Evolutionary conservation across 2,797 vertebrate species (phyloP).

Genomic region (Cossypha heuglini): DNA sequence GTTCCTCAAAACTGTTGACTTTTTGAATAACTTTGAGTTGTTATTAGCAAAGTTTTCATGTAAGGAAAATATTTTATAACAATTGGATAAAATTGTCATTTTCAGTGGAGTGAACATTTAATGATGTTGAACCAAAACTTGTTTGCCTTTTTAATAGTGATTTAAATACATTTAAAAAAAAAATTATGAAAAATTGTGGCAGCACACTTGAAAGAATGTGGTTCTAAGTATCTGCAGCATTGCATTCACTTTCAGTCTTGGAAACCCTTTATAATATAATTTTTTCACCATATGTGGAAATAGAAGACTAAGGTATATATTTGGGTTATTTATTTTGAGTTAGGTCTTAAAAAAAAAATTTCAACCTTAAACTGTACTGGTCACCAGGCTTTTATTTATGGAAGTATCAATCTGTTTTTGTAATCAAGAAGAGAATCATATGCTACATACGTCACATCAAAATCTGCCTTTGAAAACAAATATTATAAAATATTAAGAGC

Average conservation of each 20-base stretch:
- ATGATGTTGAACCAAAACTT: not conserved
- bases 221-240: not conserved
- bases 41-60: conserved; percentile 32
- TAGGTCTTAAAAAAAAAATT: not conserved
- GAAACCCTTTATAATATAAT: not conserved
- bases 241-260: not conserved
- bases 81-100: conserved; percentile 5
- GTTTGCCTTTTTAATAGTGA: not conserved
- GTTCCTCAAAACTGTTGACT: conserved; percentile 41
- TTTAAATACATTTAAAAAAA: not conserved
- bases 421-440: not conserved
- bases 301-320: not conserved
- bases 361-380: not conserved
- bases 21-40: not conserved
- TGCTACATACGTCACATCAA: not conserved
- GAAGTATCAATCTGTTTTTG: not conserved
- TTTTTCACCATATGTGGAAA: not conserved
- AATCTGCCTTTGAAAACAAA: not conserved
- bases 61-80: conserved; percentile 34
- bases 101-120: conserved; percentile 4
- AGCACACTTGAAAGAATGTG: not conserved
- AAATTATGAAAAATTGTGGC: not conserved
- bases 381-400: not conserved
- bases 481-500: not conserved
- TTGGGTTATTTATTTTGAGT: accelerated